Conservation (phyloP, 1,140 invertebrate species). For the Drosophila bifasciata region DNA sequence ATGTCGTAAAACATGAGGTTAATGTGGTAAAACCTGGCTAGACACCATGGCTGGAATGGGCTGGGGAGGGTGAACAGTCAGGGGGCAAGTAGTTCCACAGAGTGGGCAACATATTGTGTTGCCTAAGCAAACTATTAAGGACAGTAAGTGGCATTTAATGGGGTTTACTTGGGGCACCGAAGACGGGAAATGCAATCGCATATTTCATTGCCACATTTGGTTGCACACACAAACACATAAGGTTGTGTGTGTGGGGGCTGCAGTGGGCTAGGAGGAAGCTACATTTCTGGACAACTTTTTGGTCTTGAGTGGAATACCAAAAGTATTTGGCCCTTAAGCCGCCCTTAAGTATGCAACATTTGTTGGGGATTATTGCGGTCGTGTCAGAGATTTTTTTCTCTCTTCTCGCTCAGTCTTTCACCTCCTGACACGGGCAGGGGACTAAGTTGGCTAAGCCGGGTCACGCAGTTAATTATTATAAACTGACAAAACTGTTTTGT, state of each 20-base stretch:
- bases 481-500: constrained; percentile 61
- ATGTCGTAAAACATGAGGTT: constrained; percentile 80
- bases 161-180: constrained; percentile 41
- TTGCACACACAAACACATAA: constrained; percentile 5
- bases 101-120: constrained; percentile 65
- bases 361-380: constrained; percentile 42
- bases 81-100: not conserved
- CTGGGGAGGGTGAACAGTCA: not conserved
- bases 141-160: constrained; percentile 78
- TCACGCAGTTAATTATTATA: constrained; percentile 73
- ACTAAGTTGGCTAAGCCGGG: too few relatives aligned
- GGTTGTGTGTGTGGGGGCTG: too few relatives aligned
- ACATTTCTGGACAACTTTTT: constrained; percentile 30
- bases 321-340: constrained; percentile 12
- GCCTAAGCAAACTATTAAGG: constrained; percentile 73
- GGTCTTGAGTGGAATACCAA: not conserved
- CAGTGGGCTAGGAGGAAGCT: constrained; percentile 7
- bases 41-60: constrained; percentile 16
- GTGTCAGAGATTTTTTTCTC: constrained; percentile 44
- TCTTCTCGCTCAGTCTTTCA: too few relatives aligned
- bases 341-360: constrained; percentile 40
- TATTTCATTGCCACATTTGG: constrained; percentile 65
- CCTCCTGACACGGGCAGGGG: too few relatives aligned
- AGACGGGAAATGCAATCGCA: constrained; percentile 39
- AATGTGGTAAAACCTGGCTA: constrained; percentile 74